Percentiles rank a stretch among this genome's conserved stretches.
Evolutionary conservation across 2,888 invertebrate species (phyloP).

Genomic region (Tyria jacobaeae): DNA sequence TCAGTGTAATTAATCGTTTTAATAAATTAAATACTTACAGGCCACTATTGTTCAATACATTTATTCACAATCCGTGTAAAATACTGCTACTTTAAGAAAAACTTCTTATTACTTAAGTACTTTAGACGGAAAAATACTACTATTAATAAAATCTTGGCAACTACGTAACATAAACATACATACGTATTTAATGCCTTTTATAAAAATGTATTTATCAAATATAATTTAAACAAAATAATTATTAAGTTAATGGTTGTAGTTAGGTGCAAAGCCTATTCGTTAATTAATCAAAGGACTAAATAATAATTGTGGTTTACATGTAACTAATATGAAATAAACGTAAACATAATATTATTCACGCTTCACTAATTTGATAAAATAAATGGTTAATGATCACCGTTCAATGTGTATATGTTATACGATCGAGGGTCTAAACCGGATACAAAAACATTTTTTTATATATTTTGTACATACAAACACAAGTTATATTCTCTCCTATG

Average conservation of each 20-base stretch:
- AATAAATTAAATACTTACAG: neutral
- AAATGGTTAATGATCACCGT: conserved; percentile 6
- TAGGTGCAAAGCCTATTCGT: neutral
- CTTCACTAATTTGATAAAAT: conserved; percentile 8
- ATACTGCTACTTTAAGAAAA: neutral
- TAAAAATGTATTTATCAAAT: neutral
- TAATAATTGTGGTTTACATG: conserved; percentile 29
- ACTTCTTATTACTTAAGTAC: neutral
- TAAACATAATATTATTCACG: conserved; percentile 8
- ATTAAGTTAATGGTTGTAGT: neutral
- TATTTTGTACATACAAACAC: too few species aligned
- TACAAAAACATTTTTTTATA: neutral
- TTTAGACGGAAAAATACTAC: neutral
- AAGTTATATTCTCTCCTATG: too few species aligned
- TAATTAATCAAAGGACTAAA: conserved; percentile 14
- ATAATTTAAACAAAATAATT: neutral
- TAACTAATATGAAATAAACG: conserved; percentile 1
- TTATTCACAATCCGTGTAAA: neutral
- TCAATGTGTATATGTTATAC: neutral
- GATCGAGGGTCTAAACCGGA: neutral
- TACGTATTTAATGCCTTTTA: neutral
- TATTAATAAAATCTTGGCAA: neutral
- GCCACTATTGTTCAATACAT: neutral
- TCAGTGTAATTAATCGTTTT: neutral
- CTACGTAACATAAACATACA: neutral